Conservation (phyloP, 1,140 invertebrate genomes). For the Neelides sp. region DNA sequence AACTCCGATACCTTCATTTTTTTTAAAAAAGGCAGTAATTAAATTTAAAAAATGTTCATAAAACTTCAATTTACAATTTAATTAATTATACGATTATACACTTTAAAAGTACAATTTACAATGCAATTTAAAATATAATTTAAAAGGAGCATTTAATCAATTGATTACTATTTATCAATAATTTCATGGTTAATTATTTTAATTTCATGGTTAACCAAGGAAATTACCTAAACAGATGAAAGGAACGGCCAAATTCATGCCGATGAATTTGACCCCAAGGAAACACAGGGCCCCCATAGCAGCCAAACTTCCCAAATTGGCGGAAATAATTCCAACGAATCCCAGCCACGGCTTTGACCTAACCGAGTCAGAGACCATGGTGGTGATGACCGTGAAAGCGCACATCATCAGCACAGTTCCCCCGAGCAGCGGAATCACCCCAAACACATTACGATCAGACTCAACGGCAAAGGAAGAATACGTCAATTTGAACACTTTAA, state of each 20-base stretch:
- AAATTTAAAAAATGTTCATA: too few species aligned
- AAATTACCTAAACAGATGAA: slow-evolving; percentile 90
- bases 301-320: slow-evolving; percentile 70
- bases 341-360: slow-evolving; percentile 80
- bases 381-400: slow-evolving; percentile 52
- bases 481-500: slow-evolving; percentile 64
- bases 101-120: too few species aligned
- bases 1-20: slow-evolving; percentile 92
- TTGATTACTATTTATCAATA: too few species aligned
- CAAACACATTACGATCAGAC: slow-evolving; percentile 71
- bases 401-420: slow-evolving; percentile 78
- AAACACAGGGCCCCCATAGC: slow-evolving; percentile 83
- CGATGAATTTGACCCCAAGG: slow-evolving; percentile 78
- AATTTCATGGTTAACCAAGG: too few species aligned
- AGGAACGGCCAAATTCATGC: slow-evolving; percentile 82
- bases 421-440: slow-evolving; percentile 72
- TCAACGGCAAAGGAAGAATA: slow-evolving; percentile 74
- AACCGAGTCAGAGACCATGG: slow-evolving; percentile 70
- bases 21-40: too few species aligned
- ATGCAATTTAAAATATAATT: too few species aligned
- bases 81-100: too few species aligned
- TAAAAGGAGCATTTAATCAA: too few species aligned
- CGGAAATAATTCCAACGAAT: slow-evolving; percentile 76
- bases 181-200: too few species aligned
- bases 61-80: too few species aligned